Evolutionary conservation across 2,888 invertebrate species (phyloP).

Genomic region (Griposia aprilina): DNA sequence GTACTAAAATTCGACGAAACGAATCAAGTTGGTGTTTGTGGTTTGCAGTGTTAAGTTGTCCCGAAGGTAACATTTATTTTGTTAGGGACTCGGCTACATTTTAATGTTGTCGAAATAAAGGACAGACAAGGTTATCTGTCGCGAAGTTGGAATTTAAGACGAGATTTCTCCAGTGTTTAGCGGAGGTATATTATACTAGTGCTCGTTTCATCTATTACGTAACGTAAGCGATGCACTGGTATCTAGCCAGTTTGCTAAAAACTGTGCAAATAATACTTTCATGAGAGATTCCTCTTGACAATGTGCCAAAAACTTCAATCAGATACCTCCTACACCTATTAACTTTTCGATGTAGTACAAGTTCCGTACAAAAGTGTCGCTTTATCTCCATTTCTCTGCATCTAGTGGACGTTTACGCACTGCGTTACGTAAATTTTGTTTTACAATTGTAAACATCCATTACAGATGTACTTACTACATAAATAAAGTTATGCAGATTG

Average conservation of each 20-base stretch:
- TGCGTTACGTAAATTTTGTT: conserved; percentile 15
- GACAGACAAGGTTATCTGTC: neutral
- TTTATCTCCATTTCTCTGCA: conserved; percentile 13
- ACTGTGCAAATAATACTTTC: conserved; percentile 27
- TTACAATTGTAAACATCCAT: conserved; percentile 48
- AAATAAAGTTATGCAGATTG: conserved; percentile 62
- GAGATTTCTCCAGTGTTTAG: neutral
- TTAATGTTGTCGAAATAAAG: conserved; percentile 4
- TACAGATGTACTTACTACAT: conserved; percentile 36
- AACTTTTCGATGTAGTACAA: neutral
- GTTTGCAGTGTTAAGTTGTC: neutral
- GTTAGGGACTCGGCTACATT: neutral
- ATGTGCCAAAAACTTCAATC: conserved; percentile 39
- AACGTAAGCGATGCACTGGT: conserved; percentile 7
- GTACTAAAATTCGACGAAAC: neutral
- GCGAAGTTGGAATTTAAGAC: neutral
- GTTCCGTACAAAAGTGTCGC: conserved; percentile 2
- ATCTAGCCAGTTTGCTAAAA: conserved; percentile 21
- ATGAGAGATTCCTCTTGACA: conserved; percentile 43
- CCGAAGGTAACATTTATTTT: neutral
- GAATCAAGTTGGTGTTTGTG: neutral
- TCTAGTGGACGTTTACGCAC: conserved; percentile 13
- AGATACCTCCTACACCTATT: neutral
- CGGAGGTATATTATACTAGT: neutral
- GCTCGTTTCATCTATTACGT: conserved; percentile 8